Percentiles rank a stretch among this genome's conserved stretches.
Evolutionary conservation across 92 coral and sea anemone species (phyloP).

Genomic region (Zoanthus gigantus): DNA sequence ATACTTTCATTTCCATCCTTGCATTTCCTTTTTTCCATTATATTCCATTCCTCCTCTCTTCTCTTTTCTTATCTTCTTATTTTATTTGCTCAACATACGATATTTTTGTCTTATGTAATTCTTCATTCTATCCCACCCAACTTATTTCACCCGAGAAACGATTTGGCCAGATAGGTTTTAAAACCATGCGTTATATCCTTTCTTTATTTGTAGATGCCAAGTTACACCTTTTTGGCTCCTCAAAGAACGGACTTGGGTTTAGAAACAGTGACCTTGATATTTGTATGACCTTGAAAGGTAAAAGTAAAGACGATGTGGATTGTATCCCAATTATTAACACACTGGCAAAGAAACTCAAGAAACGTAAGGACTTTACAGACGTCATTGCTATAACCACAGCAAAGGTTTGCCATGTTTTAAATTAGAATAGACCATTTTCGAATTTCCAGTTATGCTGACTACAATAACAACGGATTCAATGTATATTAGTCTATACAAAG

Average conservation of each 20-base stretch:
- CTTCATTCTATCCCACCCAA: too few species aligned
- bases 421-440: too few species aligned
- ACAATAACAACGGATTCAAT: too few species aligned
- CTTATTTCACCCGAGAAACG: neutral
- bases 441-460: too few species aligned
- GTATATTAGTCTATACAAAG: too few species aligned
- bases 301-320: conserved; percentile 76
- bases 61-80: too few species aligned
- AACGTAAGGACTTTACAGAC: conserved; percentile 70
- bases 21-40: too few species aligned
- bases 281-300: conserved; percentile 87
- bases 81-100: too few species aligned
- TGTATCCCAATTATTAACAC: conserved; percentile 65
- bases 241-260: conserved; percentile 94
- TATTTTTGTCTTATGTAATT: too few species aligned
- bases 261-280: conserved; percentile 91
- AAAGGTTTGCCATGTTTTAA: conserved; percentile 56
- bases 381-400: conserved; percentile 96
- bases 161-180: too few species aligned
- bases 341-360: conserved; percentile 77
- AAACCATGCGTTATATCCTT: neutral
- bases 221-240: conserved; percentile 92
- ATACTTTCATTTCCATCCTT: too few species aligned
- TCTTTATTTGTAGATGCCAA: conserved; percentile 63
- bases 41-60: too few species aligned